Percentiles rank a stretch among this genome's conserved stretches.
These are phyloP conservation scores for Fistularia commersonii DNA, from an alignment of 2,797 vertebrate genomes.

Conservation along the genomic window DNA sequence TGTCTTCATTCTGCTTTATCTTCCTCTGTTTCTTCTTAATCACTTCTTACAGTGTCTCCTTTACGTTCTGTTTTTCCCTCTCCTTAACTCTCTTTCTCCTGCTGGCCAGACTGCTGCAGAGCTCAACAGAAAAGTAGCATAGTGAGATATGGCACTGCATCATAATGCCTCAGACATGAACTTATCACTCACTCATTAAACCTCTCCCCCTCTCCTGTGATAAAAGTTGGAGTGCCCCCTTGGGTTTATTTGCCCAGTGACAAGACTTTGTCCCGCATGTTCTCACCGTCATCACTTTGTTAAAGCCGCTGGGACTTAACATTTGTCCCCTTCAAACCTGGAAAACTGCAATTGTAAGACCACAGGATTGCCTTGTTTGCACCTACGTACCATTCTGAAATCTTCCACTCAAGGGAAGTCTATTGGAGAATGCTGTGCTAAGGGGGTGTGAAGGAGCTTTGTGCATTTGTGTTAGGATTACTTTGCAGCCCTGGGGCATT, in stretches of 20 bases:
- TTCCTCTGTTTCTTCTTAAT: constrained; percentile 15
- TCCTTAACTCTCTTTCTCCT: constrained; percentile 9
- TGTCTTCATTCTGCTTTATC: too few relatives aligned
- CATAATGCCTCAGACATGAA: constrained; percentile 59
- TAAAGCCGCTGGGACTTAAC: not conserved
- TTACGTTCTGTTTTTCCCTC: constrained; percentile 1
- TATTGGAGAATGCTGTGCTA: constrained; percentile 7
- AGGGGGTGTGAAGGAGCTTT: constrained; percentile 9
- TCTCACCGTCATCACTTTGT: constrained; percentile 1
- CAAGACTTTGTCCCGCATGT: constrained; percentile 8
- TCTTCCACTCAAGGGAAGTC: constrained; percentile 13
- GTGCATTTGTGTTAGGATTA: constrained; percentile 21
- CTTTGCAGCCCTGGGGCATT: constrained; percentile 27
- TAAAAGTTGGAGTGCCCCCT: constrained; percentile 20
- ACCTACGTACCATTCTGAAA: constrained; percentile 6
- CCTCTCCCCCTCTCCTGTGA: constrained; percentile 14
- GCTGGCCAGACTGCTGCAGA: constrained; percentile 59
- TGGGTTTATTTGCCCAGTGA: constrained; percentile 15
- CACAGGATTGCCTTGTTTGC: constrained; percentile 9
- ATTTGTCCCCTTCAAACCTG: not conserved
- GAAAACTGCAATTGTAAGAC: too few relatives aligned
- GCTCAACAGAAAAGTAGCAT: constrained; percentile 58
- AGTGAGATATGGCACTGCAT: constrained; percentile 72
- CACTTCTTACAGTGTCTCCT: constrained; percentile 18
- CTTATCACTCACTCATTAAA: constrained; percentile 46